Base-by-base conservation (phyloP, 1,140 invertebrate genomes). In the Phocides pigmalion region DNA sequence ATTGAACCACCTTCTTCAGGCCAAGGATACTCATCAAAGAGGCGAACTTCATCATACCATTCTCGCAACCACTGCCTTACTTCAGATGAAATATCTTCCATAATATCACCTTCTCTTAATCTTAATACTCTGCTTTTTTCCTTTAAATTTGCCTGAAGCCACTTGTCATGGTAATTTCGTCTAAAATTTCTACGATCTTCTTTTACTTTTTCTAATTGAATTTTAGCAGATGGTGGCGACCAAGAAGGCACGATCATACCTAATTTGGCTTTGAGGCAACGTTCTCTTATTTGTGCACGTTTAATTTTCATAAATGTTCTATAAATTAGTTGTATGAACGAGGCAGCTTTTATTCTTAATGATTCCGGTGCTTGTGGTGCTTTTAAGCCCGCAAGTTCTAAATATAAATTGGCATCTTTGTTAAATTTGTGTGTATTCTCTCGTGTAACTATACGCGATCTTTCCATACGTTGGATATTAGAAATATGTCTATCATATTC, bases 21-120 rank as follows among this genome's bases (percentile, higher is more conserved):
- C 68, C 72, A 91, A 35, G 86, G 88, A 73, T 75, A 91, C 72
- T 91, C 89, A 66, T 91, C 89, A 73, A 90, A 91, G 8, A 77
- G 22, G 16, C 74, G 67, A 17, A 86, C 73, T 49, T 69, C 50
- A 37, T 76, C 73, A 67, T 89, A 93, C 94, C 95, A 95, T 58
- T 93, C 73, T 5, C 81, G 63, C 67, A 95, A 94, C 95, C 95
- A 96, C 47, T 92, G 92, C 49, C 94, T 93, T 64, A 96, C 94
- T 82, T 96, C 94, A 54, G 93, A 93, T 1, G 93, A 92, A 63
- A 95, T 95, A 72, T 95, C 95, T 71, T 96, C 95, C 87, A 95
- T 93, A 37, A 95, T 82, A 56, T 93, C 91, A 0, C 93, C 93
- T 50, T 92, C 92, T 51, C 92, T 86, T 1, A 93, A 79, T 79